A percentile compares a stretch with the other conserved stretches of the same genome.
Evolutionary conservation across 2,797 vertebrate species (phyloP).

Genomic region (Gymnoscopelus braueri): DNA sequence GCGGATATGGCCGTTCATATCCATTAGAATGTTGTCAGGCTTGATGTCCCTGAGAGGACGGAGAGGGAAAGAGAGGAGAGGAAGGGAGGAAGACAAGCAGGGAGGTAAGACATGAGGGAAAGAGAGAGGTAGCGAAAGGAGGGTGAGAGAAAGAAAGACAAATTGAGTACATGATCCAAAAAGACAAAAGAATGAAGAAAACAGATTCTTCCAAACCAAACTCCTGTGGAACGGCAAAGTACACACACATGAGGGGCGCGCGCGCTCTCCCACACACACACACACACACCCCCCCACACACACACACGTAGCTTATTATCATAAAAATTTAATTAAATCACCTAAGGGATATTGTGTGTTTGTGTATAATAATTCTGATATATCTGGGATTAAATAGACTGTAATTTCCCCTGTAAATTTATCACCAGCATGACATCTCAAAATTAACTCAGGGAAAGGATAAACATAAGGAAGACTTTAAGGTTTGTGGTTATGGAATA

Average conservation of each 20-base stretch:
- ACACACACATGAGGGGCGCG: constrained; percentile 2
- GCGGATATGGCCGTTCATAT: constrained; percentile 98
- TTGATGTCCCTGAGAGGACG: constrained; percentile 91
- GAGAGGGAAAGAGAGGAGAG: neutral
- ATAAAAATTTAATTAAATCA: constrained; percentile 35
- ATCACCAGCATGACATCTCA: constrained; percentile 41
- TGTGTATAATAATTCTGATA: constrained; percentile 25
- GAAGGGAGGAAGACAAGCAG: neutral
- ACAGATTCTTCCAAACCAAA: constrained; percentile 48
- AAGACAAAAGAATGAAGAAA: constrained; percentile 22
- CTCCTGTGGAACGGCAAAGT: constrained; percentile 22
- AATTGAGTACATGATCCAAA: constrained; percentile 11
- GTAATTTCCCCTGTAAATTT: constrained; percentile 45
- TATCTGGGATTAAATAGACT: constrained; percentile 51
- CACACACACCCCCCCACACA: constrained; percentile 8
- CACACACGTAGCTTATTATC: constrained; percentile 9
- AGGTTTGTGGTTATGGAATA: constrained; percentile 38
- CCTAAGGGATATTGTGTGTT: constrained; percentile 24
- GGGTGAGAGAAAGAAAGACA: constrained; percentile 3
- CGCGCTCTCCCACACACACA: too few relatives aligned
- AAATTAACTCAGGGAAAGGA: constrained; percentile 42
- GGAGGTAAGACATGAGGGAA: neutral
- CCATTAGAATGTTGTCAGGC: constrained; percentile 97
- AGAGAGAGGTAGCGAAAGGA: neutral
- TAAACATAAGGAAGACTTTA: constrained; percentile 39